Percentiles rank a stretch among this genome's conserved stretches.
These are phyloP conservation scores for Ceratina australensis DNA, from an alignment of 1,140 invertebrate genomes.

Conservation along the genomic window DNA sequence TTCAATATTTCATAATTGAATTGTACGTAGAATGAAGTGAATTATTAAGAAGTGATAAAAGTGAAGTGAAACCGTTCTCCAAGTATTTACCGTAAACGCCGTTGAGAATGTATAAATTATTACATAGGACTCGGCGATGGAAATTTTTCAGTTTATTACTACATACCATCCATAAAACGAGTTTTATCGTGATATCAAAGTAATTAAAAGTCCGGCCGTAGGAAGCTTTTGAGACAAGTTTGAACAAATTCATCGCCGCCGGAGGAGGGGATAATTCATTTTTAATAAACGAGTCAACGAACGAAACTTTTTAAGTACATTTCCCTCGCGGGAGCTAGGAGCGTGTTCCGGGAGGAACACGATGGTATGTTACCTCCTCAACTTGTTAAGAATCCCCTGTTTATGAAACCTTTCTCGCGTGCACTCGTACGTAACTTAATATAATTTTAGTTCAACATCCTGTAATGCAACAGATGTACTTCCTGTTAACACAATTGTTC, in stretches of 20 bases:
- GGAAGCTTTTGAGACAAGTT: constrained; percentile 49
- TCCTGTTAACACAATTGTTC: constrained; percentile 8
- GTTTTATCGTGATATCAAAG: constrained; percentile 29
- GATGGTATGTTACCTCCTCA: constrained; percentile 40
- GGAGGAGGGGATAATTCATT: constrained; percentile 69
- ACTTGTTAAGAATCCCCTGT: constrained; percentile 55
- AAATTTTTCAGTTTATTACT: constrained; percentile 1
- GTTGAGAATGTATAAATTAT: not conserved
- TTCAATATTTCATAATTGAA: no score
- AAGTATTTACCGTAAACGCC: not conserved
- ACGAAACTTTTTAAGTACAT: constrained; percentile 71
- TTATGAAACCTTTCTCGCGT: constrained; percentile 61
- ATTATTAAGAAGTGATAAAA: not conserved
- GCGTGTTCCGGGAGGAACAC: constrained; percentile 18
- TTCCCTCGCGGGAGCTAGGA: constrained; percentile 41
- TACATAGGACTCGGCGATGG: no score
- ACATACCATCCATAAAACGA: not conserved
- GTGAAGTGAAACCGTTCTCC: not conserved
- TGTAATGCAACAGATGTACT: constrained; percentile 35
- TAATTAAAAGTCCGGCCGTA: constrained; percentile 64
- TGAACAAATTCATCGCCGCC: constrained; percentile 67
- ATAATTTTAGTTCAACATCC: constrained; percentile 51
- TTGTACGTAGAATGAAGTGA: no score
- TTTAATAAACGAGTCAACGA: constrained; percentile 68
- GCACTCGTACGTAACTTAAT: constrained; percentile 62